Conservation (phyloP, 2,797 vertebrate species). For the Taeniopygia guttata region DNA sequence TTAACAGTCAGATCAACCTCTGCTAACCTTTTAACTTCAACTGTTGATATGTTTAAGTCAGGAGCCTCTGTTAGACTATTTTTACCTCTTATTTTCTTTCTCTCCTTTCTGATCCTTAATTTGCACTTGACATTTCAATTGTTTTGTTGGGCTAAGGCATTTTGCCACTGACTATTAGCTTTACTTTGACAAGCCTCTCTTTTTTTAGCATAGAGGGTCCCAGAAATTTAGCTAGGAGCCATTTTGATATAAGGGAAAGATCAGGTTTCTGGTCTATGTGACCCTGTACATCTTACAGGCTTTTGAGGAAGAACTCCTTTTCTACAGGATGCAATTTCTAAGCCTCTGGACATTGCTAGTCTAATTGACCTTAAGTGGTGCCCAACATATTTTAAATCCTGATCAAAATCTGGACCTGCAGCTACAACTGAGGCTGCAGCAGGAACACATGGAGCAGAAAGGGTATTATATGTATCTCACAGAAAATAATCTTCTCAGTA, state of each 20-base stretch:
- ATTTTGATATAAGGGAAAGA: neutral
- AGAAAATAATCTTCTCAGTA: neutral
- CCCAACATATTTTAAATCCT: neutral
- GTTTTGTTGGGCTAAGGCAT: neutral
- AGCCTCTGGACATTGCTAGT: neutral
- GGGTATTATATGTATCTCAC: neutral
- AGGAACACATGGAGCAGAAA: neutral
- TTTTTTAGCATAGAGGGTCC: neutral
- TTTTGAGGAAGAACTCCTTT: neutral
- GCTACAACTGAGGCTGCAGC: neutral
- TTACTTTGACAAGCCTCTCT: neutral
- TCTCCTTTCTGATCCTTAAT: neutral
- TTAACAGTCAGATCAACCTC: neutral
- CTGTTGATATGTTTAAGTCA: neutral
- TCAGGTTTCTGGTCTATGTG: neutral
- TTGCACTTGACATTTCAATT: neutral
- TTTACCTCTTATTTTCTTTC: neutral
- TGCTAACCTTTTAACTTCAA: neutral
- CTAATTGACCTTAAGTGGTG: neutral
- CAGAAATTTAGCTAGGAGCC: neutral
- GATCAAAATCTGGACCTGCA: neutral
- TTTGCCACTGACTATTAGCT: neutral
- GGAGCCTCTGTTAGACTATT: neutral
- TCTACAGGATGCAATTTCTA: neutral
- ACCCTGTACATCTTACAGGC: neutral